Base-by-base conservation (phyloP, 2,797 vertebrate species). In the Petrocephalus schoutedeni region DNA sequence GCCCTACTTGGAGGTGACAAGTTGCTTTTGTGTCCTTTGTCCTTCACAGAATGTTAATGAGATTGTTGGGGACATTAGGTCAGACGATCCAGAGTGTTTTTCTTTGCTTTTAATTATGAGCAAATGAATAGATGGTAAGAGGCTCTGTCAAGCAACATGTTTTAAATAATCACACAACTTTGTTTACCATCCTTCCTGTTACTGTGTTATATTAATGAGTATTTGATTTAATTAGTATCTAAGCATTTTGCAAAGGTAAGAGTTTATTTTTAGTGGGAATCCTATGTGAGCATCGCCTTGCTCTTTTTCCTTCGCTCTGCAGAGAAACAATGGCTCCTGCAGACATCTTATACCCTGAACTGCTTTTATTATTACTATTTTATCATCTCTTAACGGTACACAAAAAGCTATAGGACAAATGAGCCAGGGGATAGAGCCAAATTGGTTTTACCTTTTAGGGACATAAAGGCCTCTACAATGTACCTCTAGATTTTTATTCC, bases 31-130 rank as follows among this genome's bases (percentile, higher is more conserved):
- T 19, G 36, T 77, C 14, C n/a, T 58, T 19, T 23, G n/a, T 51
- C 23, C 53, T 9, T 41, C 21, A 32, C 8, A 19, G 59, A 88
- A 85, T 71, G 82, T 83, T 71, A 56, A 57, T 23, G 28, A 86
- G 45, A 51, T 67, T 45, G 85, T 67, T 82, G 54, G 51, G 23
- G 82, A 85, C 86, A 57, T 58, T 0, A 3, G 86, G 71, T 51
- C 61, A 80, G 84, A 45, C 23, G 36, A 74, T 16, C 56, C 56
- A 19, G 64, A 77, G 54, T 86, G 88, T 54, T 57, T 89, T 87
- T 88, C 88, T 89, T 91, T 90, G 80, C 85, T 88, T 90, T 90
- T 91, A 91, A 89, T 89, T 89, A 89, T 87, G 85, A 88, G 83
- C 74, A 74, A 86, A 90, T 88, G 85, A 87, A 89, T 85, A 89